Conservation (phyloP, 1,140 invertebrate species). For the Steinernema khuongi region DNA sequence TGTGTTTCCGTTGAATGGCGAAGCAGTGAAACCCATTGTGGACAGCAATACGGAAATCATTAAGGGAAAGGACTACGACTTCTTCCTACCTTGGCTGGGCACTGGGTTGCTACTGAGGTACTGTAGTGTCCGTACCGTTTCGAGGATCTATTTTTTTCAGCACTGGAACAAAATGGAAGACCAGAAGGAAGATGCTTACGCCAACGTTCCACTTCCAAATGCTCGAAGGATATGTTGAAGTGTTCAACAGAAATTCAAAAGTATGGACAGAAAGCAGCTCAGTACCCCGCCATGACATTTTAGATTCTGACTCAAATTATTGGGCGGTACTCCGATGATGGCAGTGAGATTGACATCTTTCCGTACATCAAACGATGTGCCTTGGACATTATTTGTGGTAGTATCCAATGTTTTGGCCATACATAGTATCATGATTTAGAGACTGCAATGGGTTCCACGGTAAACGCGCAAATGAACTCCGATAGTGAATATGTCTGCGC, state of each 20-base stretch:
- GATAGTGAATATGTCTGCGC: slow-evolving; percentile 72
- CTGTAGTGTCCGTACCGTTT: neutral
- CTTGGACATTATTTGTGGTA: slow-evolving; percentile 76
- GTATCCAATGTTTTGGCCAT: neutral
- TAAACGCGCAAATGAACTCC: slow-evolving; percentile 68
- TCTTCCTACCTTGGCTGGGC: slow-evolving; percentile 32
- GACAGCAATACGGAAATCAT: slow-evolving; percentile 27
- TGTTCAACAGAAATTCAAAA: slow-evolving; percentile 74
- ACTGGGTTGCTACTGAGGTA: slow-evolving; percentile 27
- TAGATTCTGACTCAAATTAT: slow-evolving; percentile 68
- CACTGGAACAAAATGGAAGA: slow-evolving; percentile 72
- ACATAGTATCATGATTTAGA: slow-evolving; percentile 57
- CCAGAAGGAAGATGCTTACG: slow-evolving; percentile 75
- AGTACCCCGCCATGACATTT: too few relatives aligned
- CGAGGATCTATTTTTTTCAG: slow-evolving; percentile 59
- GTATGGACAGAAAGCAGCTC: too few relatives aligned
- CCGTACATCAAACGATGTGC: slow-evolving; percentile 74
- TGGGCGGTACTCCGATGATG: slow-evolving; percentile 62
- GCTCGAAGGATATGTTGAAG: slow-evolving; percentile 66
- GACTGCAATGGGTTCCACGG: slow-evolving; percentile 74
- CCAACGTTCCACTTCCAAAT: slow-evolving; percentile 74
- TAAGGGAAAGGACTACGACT: slow-evolving; percentile 31
- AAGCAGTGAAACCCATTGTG: slow-evolving; percentile 19
- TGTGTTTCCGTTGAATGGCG: slow-evolving; percentile 16
- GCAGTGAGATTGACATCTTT: slow-evolving; percentile 70